Evolutionary conservation across 2,113 vertebrate genomes (phyloP).

Genomic region (Progne subis): DNA sequence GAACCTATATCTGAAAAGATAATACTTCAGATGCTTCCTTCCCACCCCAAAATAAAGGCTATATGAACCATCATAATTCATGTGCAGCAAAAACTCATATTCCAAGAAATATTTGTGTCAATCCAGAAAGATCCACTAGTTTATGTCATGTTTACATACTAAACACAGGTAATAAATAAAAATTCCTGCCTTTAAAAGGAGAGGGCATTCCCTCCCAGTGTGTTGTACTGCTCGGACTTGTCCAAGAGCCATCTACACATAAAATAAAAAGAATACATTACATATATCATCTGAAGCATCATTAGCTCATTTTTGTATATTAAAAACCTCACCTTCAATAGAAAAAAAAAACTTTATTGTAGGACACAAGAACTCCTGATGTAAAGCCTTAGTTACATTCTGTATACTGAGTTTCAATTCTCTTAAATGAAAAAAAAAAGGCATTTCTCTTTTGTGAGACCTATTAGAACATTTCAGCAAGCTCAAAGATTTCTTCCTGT

Average conservation of each 20-base stretch:
- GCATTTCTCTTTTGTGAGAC: constrained; percentile 57
- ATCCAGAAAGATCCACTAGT: constrained; percentile 79
- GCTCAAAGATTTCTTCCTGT: constrained; percentile 36
- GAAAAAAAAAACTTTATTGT: constrained; percentile 69
- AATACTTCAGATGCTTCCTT: constrained; percentile 65
- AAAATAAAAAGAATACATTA: constrained; percentile 89
- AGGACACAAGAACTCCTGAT: constrained; percentile 72
- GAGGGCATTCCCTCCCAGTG: constrained; percentile 87
- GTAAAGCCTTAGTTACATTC: constrained; percentile 72
- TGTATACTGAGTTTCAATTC: constrained; percentile 69
- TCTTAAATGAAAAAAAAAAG: constrained; percentile 50
- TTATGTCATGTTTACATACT: constrained; percentile 84
- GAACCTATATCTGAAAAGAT: constrained; percentile 55
- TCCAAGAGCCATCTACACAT: constrained; percentile 89
- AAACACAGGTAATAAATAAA: constrained; percentile 88
- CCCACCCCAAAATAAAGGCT: constrained; percentile 74
- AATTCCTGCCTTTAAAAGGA: constrained; percentile 89
- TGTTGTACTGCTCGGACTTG: constrained; percentile 87
- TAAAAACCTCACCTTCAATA: constrained; percentile 78
- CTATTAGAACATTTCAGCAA: constrained; percentile 58
- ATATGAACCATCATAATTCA: constrained; percentile 67
- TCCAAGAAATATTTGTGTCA: constrained; percentile 78
- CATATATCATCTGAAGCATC: constrained; percentile 84
- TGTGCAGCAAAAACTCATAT: constrained; percentile 76
- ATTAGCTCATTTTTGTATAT: constrained; percentile 82